Percentiles rank a stretch among this genome's conserved stretches.
Evolutionary conservation across 2,113 vertebrate species (phyloP).

Genomic region (Leptosomus discolor): DNA sequence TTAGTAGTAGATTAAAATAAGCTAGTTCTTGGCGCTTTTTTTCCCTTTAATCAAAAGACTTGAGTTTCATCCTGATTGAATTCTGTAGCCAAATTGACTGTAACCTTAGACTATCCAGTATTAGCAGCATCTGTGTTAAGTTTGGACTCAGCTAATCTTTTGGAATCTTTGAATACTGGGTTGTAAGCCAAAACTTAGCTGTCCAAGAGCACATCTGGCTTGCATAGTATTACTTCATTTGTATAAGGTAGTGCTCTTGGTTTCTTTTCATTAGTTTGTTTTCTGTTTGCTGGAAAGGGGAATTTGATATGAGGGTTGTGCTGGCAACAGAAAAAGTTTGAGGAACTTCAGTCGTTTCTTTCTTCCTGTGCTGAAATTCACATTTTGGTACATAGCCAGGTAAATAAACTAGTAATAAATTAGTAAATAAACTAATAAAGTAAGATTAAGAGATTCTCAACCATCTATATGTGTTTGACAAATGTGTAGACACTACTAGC

Average conservation of each 20-base stretch:
- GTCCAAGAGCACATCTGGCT: slow-evolving; percentile 33
- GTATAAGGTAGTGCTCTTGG: not conserved
- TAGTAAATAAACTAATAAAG: not conserved
- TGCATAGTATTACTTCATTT: slow-evolving; percentile 10
- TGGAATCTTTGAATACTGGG: not conserved
- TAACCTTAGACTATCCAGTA: not conserved
- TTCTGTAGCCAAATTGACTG: not conserved
- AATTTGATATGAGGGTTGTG: slow-evolving; percentile 1
- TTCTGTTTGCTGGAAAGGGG: not conserved
- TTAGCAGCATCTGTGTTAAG: not conserved
- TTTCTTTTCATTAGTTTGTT: slow-evolving; percentile 17
- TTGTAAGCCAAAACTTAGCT: not conserved
- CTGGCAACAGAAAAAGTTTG: not conserved
- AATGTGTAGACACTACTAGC: not conserved
- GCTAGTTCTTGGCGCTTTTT: not conserved
- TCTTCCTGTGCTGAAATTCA: not conserved
- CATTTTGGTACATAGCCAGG: not conserved
- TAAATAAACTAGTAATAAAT: too few species aligned
- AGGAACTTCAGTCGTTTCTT: not conserved
- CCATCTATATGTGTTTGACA: not conserved
- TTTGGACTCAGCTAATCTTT: slow-evolving; percentile 16
- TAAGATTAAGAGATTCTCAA: not conserved
- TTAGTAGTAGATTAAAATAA: not conserved
- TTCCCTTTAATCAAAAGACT: not conserved
- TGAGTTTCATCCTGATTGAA: not conserved